Percentiles rank a stretch among this genome's conserved stretches.
These are phyloP conservation scores for Plebejus melissa DNA, from an alignment of 2,888 invertebrate genomes.

Conservation along the genomic window DNA sequence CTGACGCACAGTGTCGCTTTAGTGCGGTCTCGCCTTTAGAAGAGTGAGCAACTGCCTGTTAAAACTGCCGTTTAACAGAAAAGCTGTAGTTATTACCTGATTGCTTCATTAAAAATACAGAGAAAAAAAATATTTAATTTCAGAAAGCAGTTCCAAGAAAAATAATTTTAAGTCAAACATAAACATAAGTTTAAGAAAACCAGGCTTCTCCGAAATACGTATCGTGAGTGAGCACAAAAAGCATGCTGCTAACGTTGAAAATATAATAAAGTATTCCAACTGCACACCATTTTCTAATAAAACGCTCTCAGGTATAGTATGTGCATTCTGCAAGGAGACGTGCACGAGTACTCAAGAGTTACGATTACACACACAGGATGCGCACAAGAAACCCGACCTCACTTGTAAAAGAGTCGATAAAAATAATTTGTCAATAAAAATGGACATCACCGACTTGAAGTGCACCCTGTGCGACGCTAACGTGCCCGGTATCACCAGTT, in stretches of 20 bases:
- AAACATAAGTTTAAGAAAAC: conserved; percentile 48
- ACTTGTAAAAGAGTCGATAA: conserved; percentile 52
- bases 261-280: conserved; percentile 60
- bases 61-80: too few relatives aligned
- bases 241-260: conserved; percentile 56
- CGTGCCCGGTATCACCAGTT: conserved; percentile 44
- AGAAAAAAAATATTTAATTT: conserved; percentile 26
- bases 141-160: conserved; percentile 38
- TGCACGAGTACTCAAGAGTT: conserved; percentile 47
- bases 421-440: conserved; percentile 61
- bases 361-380: conserved; percentile 45
- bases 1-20: too few relatives aligned
- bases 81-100: too few relatives aligned
- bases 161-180: conserved; percentile 41
- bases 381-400: conserved; percentile 47
- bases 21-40: too few relatives aligned
- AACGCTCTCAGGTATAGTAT: conserved; percentile 55
- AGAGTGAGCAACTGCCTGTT: too few relatives aligned
- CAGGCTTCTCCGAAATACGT: conserved; percentile 36
- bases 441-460: conserved; percentile 60
- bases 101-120: too few relatives aligned
- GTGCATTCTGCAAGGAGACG: conserved; percentile 59
- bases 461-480: conserved; percentile 52
- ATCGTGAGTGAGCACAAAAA: conserved; percentile 53
- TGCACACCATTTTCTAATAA: conserved; percentile 66